phyloP scores from a whole-genome alignment of 2,888 invertebrate genomes.

The Cephus runcator region DNA sequence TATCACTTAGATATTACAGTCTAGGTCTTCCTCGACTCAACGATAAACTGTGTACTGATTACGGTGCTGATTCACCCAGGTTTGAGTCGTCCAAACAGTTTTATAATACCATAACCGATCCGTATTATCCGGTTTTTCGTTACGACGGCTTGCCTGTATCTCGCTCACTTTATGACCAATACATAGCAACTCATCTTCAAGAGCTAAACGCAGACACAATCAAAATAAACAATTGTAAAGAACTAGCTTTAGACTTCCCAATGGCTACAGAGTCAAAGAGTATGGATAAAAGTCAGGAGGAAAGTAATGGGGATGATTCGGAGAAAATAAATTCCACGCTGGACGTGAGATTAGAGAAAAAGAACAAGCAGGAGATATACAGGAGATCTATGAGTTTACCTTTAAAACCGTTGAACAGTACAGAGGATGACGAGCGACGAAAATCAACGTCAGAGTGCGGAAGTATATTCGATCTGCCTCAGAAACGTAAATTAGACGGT shows the following conservation, averaged over 20 bases:
- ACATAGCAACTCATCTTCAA: slow-evolving; percentile 74
- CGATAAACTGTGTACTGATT: slow-evolving; percentile 39
- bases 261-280: not conserved
- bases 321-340: slow-evolving; percentile 32
- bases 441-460: slow-evolving; percentile 51
- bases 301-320: not conserved
- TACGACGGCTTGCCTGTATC: slow-evolving; percentile 80
- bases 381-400: slow-evolving; percentile 76
- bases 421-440: slow-evolving; percentile 57
- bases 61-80: slow-evolving; percentile 46
- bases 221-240: not conserved
- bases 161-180: slow-evolving; percentile 77
- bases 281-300: slow-evolving; percentile 3
- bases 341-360: slow-evolving; percentile 48
- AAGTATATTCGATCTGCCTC: slow-evolving; percentile 49
- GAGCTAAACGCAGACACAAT: slow-evolving; percentile 61
- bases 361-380: slow-evolving; percentile 56
- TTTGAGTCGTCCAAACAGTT: slow-evolving; percentile 62
- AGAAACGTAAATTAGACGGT: slow-evolving; percentile 71
- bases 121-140: slow-evolving; percentile 80
- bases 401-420: slow-evolving; percentile 72
- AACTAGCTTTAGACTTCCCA: not conserved
- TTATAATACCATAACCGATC: slow-evolving; percentile 81
- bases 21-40: slow-evolving; percentile 65
- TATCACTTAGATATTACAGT: slow-evolving; percentile 70